Percentiles rank a stretch among this genome's conserved stretches.
Conservation (phyloP, 2,797 vertebrate species). For the Masticophis lateralis region DNA sequence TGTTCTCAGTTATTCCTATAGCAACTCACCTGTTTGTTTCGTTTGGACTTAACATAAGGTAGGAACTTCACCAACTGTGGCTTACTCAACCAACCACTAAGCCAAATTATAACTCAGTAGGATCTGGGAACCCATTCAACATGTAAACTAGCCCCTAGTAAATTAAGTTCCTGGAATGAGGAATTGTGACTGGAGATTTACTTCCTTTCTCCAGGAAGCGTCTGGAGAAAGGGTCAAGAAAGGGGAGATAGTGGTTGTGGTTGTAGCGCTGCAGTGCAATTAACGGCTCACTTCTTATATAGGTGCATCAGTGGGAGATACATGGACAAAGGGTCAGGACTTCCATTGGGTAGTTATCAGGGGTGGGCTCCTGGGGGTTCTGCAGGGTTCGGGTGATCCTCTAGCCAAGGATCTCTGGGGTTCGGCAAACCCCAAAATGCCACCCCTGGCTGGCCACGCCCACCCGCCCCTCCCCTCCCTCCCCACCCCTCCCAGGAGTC, state of each 20-base stretch:
- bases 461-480: too few relatives aligned
- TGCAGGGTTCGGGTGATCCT: too few relatives aligned
- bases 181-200: not conserved
- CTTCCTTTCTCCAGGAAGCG: not conserved
- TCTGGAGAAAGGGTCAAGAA: not conserved
- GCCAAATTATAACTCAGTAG: not conserved
- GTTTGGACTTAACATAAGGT: not conserved
- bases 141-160: not conserved
- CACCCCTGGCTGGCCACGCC: too few relatives aligned
- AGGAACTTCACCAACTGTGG: not conserved
- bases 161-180: not conserved
- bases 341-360: not conserved
- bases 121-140: not conserved
- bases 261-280: not conserved
- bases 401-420: too few relatives aligned
- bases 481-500: too few relatives aligned
- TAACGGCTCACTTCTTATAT: not conserved
- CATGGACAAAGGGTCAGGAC: not conserved
- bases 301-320: not conserved
- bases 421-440: too few relatives aligned
- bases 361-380: too few relatives aligned
- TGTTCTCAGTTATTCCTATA: not conserved
- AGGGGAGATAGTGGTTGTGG: not conserved
- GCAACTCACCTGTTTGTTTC: not conserved
- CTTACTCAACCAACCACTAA: not conserved